Percentiles rank a stretch among this genome's conserved stretches.
Conservation (phyloP, 92 coral and sea anemone species). For the Palythoa caribaeorum region DNA sequence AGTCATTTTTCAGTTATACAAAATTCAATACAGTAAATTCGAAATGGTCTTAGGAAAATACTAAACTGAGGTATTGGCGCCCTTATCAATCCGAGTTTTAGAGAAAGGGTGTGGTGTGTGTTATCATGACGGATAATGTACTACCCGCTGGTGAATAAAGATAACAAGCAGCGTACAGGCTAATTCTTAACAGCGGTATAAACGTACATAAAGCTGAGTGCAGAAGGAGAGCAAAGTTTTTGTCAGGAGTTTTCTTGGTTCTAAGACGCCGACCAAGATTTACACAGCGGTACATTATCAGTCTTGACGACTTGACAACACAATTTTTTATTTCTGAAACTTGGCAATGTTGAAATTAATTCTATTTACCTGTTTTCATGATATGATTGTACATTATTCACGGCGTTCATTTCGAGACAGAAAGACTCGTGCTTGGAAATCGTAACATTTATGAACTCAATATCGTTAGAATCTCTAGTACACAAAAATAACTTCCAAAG, state of each 20-base stretch:
- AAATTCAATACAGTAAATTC: neutral
- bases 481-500: neutral
- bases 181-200: neutral
- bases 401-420: no score
- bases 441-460: neutral
- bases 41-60: neutral
- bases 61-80: neutral
- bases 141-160: constrained; percentile 20
- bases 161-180: neutral
- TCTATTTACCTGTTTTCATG: no score
- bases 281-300: constrained; percentile 22
- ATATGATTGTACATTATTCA: no score
- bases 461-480: neutral
- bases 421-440: neutral
- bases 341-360: neutral
- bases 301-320: neutral
- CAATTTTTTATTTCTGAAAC: neutral
- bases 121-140: neutral
- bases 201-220: neutral
- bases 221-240: neutral
- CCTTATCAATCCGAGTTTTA: neutral
- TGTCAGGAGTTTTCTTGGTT: neutral
- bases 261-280: neutral
- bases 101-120: constrained; percentile 6
- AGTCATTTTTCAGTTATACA: neutral